A percentile compares a stretch with the other conserved stretches of the same genome.
Evolutionary conservation across 2,113 vertebrate species (phyloP).

Genomic region (Cromileptes altivelis): DNA sequence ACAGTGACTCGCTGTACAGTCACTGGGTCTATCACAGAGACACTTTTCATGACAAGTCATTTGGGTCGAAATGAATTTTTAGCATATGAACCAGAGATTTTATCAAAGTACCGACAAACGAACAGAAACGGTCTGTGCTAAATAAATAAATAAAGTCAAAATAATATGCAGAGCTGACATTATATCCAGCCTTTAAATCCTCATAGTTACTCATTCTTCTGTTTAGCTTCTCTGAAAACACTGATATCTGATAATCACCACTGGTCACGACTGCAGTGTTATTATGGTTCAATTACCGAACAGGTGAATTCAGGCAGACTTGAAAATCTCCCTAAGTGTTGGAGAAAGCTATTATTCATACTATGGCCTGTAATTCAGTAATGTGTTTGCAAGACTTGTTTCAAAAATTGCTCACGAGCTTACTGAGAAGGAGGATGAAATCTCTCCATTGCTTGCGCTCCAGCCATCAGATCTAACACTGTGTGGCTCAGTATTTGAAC

Average conservation of each 20-base stretch:
- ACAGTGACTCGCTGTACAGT: background rate
- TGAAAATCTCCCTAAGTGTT: background rate
- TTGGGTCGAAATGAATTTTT: background rate
- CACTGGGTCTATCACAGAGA: background rate
- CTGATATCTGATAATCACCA: constrained; percentile 2
- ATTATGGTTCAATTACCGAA: constrained; percentile 24
- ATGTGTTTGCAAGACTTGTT: background rate
- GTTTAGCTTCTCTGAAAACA: constrained; percentile 16
- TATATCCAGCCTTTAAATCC: background rate
- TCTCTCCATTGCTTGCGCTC: background rate
- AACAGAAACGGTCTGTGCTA: background rate
- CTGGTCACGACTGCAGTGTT: constrained; percentile 10
- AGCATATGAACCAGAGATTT: background rate
- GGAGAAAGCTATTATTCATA: background rate
- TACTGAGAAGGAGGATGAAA: background rate
- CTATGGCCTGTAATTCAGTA: background rate
- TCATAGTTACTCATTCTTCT: background rate
- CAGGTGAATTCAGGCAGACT: background rate
- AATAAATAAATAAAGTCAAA: constrained; percentile 11
- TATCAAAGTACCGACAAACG: background rate
- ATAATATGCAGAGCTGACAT: background rate
- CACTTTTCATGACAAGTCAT: background rate
- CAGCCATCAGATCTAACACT: background rate
- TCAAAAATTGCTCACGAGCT: background rate
- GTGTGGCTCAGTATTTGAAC: background rate